A percentile compares a stretch with the other conserved stretches of the same genome.
Conservation (phyloP, 2,797 vertebrate genomes). For the Alfaro cultratus region DNA sequence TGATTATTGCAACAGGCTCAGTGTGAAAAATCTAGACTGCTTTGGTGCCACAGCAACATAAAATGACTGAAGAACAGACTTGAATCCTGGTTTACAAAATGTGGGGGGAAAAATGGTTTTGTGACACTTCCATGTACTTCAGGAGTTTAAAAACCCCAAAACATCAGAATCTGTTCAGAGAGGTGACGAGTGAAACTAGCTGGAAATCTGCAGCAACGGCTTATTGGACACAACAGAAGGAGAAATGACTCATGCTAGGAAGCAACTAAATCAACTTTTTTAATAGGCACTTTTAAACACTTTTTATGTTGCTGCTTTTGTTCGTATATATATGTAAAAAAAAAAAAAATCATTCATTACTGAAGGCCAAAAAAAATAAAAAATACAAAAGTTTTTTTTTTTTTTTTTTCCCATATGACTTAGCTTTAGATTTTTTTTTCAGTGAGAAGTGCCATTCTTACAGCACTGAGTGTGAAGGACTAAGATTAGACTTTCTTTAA, state of each 20-base stretch:
- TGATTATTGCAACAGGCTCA: neutral
- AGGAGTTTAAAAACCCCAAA: neutral
- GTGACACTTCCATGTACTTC: neutral
- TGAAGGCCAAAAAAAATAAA: neutral
- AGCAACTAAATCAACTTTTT: neutral
- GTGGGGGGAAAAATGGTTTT: neutral
- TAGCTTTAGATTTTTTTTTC: neutral
- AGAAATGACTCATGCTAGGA: neutral
- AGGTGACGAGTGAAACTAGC: neutral
- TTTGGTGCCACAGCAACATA: conserved; percentile 16
- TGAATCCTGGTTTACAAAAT: neutral
- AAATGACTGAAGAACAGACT: conserved; percentile 15
- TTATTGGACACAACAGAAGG: neutral
- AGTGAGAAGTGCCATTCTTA: neutral
- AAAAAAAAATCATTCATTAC: neutral
- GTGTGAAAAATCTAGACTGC: conserved; percentile 26
- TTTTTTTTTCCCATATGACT: neutral
- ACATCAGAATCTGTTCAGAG: neutral
- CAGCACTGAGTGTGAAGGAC: neutral
- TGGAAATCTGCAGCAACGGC: neutral
- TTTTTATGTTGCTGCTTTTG: neutral
- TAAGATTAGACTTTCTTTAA: neutral
- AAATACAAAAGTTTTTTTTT: neutral
- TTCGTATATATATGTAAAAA: neutral
- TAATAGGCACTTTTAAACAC: neutral